Conservation (phyloP, 1,140 invertebrate species). For the Saccostrea echinata region DNA sequence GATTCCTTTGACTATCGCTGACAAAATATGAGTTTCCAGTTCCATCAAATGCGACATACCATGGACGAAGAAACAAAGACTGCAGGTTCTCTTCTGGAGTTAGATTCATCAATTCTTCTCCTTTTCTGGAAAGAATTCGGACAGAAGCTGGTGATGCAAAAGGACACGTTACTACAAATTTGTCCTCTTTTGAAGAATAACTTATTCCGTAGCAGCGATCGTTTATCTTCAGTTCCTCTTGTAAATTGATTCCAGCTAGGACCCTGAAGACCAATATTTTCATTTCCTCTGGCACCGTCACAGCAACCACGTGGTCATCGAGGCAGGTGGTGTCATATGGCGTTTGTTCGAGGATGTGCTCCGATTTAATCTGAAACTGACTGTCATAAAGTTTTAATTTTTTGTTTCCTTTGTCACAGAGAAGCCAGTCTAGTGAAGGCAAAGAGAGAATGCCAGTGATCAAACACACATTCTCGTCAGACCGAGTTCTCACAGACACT, state of each 20-base stretch:
- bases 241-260: not conserved
- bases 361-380: constrained; percentile 44
- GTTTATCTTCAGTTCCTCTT: constrained; percentile 3
- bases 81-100: constrained; percentile 40
- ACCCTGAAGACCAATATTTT: constrained; percentile 40
- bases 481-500: constrained; percentile 32
- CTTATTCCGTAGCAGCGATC: constrained; percentile 47
- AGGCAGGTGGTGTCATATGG: constrained; percentile 50
- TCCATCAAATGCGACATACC: constrained; percentile 49
- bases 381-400: constrained; percentile 53
- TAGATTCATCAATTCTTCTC: constrained; percentile 37
- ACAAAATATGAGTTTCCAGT: constrained; percentile 43
- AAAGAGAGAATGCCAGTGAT: constrained; percentile 50
- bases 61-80: constrained; percentile 47
- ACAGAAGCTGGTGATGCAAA: constrained; percentile 1
- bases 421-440: constrained; percentile 30
- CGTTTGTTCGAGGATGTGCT: constrained; percentile 31
- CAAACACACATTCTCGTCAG: constrained; percentile 45
- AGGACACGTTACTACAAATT: constrained; percentile 48
- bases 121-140: constrained; percentile 42
- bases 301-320: constrained; percentile 24
- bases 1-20: constrained; percentile 40
- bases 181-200: constrained; percentile 22
- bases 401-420: constrained; percentile 53
- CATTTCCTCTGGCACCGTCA: constrained; percentile 33